Evolutionary conservation across 2,797 vertebrate genomes (phyloP), one percentile per base, ranked within the genome.

Genomic region (Chromis chromis): DNA sequence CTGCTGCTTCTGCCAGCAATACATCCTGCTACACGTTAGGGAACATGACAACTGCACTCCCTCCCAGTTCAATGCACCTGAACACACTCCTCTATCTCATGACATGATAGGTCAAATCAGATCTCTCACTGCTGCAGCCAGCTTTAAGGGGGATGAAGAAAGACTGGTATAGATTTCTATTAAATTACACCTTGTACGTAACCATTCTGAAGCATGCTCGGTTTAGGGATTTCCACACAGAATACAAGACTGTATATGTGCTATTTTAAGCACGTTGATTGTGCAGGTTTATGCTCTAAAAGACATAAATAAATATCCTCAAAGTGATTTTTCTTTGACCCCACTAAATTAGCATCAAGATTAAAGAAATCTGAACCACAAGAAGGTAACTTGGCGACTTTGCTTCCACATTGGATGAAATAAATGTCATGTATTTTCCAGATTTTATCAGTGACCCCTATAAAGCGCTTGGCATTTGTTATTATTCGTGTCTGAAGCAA

Each of bases 31-130:
- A 91, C 93, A 94, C 93, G 83, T 92, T 69, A 79, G 82, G 64
- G 72, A 91, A 94, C 93, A 94, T 92, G 92, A 94, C 91, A 92
- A 87, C 74, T 75, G 75, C 79, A 70, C 91, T 86, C 87, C 82
- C 84, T 78, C 90, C 88, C 87, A 87, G 87, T 86, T 87, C 91
- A 80, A 27, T 83, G 86, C 86, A 91, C 90, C 86, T 88, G 81
- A 90, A 90, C 83, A 79, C 84, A 80, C 75, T 78, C 65, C 82
- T 87, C 77, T 60, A 79, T 72, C 79, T 81, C 82, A 66, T 80
- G 86, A 90, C 88, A 88, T 82, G 81, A 87, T 86, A 69, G 82
- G 78, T 85, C 80, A 75, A 46, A 79, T 79, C 70, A 69, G 76
- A 84, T 66, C 82, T 84, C 77, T 83, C 40, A 10, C 66, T 50